Base-by-base conservation (phyloP, 2,113 vertebrate species). In the Microcebus tavaratra region DNA sequence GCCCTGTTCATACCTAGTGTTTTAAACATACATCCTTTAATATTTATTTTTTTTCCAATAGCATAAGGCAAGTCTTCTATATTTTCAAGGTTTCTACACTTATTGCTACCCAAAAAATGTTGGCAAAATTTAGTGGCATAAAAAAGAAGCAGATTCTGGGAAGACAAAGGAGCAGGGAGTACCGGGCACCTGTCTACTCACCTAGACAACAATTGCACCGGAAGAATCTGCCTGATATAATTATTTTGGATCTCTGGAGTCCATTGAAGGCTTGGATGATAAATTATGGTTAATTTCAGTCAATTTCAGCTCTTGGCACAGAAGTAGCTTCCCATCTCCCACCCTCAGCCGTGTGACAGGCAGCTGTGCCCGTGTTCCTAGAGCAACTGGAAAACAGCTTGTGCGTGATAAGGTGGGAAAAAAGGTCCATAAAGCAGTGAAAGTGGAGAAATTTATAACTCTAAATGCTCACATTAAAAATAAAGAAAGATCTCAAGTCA, bases 41-140 rank as follows among this genome's bases (percentile, higher is more conserved):
- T 42, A 75, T 48, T 73, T 89, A 45, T n/a, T 90, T 78, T 23
- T 45, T 87, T 93, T 96, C 95, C 48, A 90, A 48, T 50, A 88
- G 27, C 12, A 21, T 2, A 90, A 61, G 34, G 21, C 11, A 91
- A 50, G 14, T 31, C 63, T 86, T 82, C 17, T 8, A 63, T 55
- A 90, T 82, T 48, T 21, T 61, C 85, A 72, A 90, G 9, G 1
- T 27, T 80, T 94, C n/a, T 39, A 10, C 3, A 53, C 29, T 68
- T 73, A 76, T 29, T n/a, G 45, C 17, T 27, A 5, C 2, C 27
- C 72, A n/a, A 68, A 87, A 76, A 29, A 17, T n/a, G 39, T 25
- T 50, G 21, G 10, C 10, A 42, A 55, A 81, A 63, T 17, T 65
- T 67, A 61, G 6, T 76, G 39, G 29, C n/a, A 42, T 80, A 63